Percentiles rank a stretch among this genome's conserved stretches.
These are phyloP conservation scores for Zaprionus camerounensis DNA, from an alignment of 1,140 invertebrate genomes.

Conservation along the genomic window DNA sequence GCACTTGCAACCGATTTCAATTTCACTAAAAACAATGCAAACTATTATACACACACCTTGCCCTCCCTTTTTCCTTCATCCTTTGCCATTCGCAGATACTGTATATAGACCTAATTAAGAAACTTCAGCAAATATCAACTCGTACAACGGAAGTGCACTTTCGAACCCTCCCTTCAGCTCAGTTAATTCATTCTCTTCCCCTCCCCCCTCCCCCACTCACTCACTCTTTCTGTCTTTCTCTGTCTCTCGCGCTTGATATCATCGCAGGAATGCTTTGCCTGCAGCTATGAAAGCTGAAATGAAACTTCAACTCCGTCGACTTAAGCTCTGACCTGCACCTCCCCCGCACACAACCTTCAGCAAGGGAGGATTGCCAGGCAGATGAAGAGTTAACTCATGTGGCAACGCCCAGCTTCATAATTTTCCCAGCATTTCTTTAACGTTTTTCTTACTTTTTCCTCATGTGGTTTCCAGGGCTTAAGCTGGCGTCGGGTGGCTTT, in stretches of 20 bases:
- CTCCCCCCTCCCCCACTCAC: neutral
- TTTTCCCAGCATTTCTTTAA: slow-evolving; percentile 1
- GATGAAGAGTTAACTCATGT: slow-evolving; percentile 8
- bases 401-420: slow-evolving; percentile 11
- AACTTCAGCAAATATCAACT: slow-evolving; percentile 6
- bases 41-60: neutral
- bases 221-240: neutral
- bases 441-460: neutral
- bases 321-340: slow-evolving; percentile 10
- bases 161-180: neutral
- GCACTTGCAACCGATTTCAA: neutral
- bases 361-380: neutral
- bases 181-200: neutral
- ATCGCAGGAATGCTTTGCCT: slow-evolving; percentile 1
- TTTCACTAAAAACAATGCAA: neutral
- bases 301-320: neutral
- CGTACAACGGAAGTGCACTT: neutral
- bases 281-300: neutral
- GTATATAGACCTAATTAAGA: neutral
- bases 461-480: slow-evolving; percentile 16
- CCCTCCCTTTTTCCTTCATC: neutral
- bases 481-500: slow-evolving; percentile 6
- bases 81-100: neutral
- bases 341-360: neutral
- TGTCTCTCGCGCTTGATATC: neutral